Conservation (phyloP, 2,113 vertebrate species). For the Megatriorchis doriae region DNA sequence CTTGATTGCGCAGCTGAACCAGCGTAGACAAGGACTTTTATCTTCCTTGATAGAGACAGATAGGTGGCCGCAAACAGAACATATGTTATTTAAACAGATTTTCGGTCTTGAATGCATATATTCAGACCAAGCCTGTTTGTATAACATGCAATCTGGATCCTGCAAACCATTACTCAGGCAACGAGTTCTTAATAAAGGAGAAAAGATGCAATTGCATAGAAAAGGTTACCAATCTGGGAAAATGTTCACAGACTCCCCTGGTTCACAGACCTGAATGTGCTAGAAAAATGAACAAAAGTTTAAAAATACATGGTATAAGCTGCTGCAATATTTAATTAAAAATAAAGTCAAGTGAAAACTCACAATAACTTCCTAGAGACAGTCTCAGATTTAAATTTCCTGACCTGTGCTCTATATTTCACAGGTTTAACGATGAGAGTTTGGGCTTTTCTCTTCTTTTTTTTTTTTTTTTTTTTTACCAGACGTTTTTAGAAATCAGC, state of each 20-base stretch:
- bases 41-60: constrained; percentile 51
- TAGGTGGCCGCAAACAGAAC: constrained; percentile 5
- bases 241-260: background rate
- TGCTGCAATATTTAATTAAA: background rate
- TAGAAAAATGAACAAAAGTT: background rate
- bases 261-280: background rate
- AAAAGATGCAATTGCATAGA: background rate
- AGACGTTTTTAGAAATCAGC: background rate
- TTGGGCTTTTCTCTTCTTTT: background rate
- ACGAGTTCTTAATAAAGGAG: background rate
- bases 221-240: background rate
- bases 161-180: constrained; percentile 12
- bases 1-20: background rate
- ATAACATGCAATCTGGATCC: background rate
- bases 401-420: background rate
- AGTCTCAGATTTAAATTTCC: background rate
- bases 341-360: background rate
- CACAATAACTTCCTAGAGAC: background rate
- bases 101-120: constrained; percentile 52
- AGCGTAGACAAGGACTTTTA: constrained; percentile 23
- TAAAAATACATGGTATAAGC: background rate
- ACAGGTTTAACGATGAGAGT: background rate
- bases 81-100: constrained; percentile 57
- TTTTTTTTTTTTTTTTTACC: no score
- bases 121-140: constrained; percentile 21